A percentile compares a stretch with the other conserved stretches of the same genome.
phyloP scores from a whole-genome alignment of 2,888 invertebrate genomes.

The Acrobasis suavella region DNA sequence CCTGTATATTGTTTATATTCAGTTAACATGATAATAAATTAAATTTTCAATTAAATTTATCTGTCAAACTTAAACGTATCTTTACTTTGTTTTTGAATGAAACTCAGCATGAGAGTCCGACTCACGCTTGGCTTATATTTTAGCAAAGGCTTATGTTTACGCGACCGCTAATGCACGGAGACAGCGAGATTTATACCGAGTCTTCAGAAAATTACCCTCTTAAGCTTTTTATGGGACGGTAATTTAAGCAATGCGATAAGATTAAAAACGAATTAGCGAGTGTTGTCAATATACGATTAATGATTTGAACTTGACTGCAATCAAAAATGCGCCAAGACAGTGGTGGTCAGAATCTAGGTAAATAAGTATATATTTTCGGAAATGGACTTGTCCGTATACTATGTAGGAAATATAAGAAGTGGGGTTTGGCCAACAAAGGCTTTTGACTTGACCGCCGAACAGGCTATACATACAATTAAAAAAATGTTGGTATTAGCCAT shows the following conservation, averaged over 20 bases:
- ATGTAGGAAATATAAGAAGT: too few species aligned
- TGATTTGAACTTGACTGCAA: background rate
- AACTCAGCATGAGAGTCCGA: background rate
- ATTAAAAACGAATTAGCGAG: slow-evolving; percentile 12
- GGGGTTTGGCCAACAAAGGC: too few species aligned
- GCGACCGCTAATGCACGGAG: background rate
- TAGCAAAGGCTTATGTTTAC: background rate
- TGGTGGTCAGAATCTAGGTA: background rate
- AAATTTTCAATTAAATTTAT: too few species aligned
- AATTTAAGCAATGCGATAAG: background rate
- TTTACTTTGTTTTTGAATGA: too few species aligned
- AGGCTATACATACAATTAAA: too few species aligned
- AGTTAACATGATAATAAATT: too few species aligned
- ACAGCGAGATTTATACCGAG: slow-evolving; percentile 7
- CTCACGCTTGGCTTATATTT: background rate
- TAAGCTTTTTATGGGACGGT: slow-evolving; percentile 5
- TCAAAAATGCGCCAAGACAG: background rate
- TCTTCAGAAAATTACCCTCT: slow-evolving; percentile 10
- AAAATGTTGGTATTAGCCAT: too few species aligned
- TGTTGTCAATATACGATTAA: slow-evolving; percentile 8
- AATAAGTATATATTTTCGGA: background rate
- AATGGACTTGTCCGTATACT: too few species aligned
- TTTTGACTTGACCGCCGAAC: too few species aligned
- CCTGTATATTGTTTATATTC: too few species aligned
- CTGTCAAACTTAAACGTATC: too few species aligned